A percentile compares a stretch with the other conserved stretches of the same genome.
Conservation (phyloP, 2,888 invertebrate genomes). For the Drosophila birchii region DNA sequence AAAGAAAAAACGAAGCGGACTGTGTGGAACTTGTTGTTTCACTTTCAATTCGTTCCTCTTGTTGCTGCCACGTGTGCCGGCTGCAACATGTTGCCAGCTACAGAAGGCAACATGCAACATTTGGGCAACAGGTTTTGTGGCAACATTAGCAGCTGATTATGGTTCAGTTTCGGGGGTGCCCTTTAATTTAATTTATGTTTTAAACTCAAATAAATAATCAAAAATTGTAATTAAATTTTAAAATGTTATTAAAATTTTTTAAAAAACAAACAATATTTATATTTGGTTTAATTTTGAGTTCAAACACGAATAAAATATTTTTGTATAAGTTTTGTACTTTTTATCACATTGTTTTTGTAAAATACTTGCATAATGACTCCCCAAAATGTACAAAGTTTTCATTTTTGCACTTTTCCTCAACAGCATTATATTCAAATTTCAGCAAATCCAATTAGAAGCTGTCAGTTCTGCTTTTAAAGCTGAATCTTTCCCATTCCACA, state of each 20-base stretch:
- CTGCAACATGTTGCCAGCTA: slow-evolving; percentile 33
- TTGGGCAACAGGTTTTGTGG: slow-evolving; percentile 36
- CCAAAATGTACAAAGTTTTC: no score
- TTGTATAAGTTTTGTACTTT: no score
- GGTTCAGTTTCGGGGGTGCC: background rate
- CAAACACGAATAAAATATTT: no score
- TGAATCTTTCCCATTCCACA: slow-evolving; percentile 13
- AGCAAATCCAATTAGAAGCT: slow-evolving; percentile 5
- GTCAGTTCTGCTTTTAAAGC: slow-evolving; percentile 6
- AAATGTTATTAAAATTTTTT: no score
- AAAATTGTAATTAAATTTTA: no score
- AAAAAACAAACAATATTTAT: no score
- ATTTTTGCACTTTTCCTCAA: no score
- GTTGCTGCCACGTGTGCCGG: slow-evolving; percentile 33
- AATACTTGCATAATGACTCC: no score
- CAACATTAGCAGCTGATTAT: slow-evolving; percentile 32
- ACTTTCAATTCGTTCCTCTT: slow-evolving; percentile 31
- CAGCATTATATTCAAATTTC: slow-evolving; percentile 2
- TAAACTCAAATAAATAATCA: background rate
- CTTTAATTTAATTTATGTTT: background rate
- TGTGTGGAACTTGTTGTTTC: slow-evolving; percentile 42
- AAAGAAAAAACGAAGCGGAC: background rate
- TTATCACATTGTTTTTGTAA: no score
- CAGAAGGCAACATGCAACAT: slow-evolving; percentile 7
- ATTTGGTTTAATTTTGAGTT: no score